Conservation (phyloP, 2,113 vertebrate genomes). For the Malurus elegans region DNA sequence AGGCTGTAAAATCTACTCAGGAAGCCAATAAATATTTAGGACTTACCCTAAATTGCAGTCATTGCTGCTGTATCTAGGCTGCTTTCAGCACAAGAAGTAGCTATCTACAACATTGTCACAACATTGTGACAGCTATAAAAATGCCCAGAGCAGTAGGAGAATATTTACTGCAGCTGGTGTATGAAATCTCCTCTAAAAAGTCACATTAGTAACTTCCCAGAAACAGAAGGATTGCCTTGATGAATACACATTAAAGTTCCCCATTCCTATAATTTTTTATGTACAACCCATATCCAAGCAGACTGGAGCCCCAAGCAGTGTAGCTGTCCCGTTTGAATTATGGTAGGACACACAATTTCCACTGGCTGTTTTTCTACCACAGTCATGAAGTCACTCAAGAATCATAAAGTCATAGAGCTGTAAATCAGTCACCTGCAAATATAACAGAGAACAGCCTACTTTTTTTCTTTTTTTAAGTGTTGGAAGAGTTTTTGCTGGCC, state of each 20-base stretch:
- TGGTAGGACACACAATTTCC: conserved; percentile 5
- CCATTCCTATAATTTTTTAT: background rate
- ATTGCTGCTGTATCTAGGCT: background rate
- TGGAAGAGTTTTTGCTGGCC: background rate
- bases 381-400: conserved; percentile 17
- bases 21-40: conserved; percentile 47
- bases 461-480: background rate
- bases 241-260: background rate
- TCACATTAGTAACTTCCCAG: background rate
- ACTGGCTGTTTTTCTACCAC: background rate
- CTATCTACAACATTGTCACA: background rate
- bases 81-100: background rate
- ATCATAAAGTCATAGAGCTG: background rate
- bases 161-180: background rate
- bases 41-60: conserved; percentile 5
- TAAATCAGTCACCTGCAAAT: conserved; percentile 19
- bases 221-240: background rate
- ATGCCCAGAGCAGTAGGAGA: background rate
- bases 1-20: conserved; percentile 29
- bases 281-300: background rate
- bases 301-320: background rate
- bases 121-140: conserved; percentile 11
- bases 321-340: background rate
- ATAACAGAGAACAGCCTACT: background rate
- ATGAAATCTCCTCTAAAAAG: background rate